Percentiles rank a stretch among this genome's conserved stretches.
Evolutionary conservation across 2,113 vertebrate species (phyloP).

Genomic region (Psittacula cyanocephala): DNA sequence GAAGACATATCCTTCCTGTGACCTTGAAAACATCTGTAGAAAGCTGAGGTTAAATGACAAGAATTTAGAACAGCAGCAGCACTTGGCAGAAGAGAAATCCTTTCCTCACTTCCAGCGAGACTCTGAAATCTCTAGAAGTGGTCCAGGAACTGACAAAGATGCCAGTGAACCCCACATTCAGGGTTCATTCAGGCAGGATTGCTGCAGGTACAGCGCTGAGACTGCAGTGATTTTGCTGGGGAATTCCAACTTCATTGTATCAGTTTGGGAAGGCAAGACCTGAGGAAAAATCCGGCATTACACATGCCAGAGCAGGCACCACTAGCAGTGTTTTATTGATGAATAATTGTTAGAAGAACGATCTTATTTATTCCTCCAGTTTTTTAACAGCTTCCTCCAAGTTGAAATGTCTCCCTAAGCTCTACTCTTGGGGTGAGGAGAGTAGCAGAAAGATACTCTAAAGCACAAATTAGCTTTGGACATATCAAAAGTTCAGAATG

Average conservation of each 20-base stretch:
- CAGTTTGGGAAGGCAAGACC: background rate
- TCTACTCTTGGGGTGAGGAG: background rate
- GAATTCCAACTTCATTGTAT: background rate
- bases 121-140: background rate
- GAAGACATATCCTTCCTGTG: background rate
- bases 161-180: background rate
- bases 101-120: background rate
- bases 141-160: background rate
- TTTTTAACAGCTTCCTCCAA: background rate
- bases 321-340: background rate
- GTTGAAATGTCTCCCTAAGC: background rate
- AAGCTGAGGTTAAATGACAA: background rate
- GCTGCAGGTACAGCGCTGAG: background rate
- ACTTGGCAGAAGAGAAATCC: background rate
- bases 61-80: background rate
- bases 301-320: background rate
- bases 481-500: background rate
- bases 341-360: background rate
- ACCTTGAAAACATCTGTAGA: background rate
- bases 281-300: background rate
- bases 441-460: background rate
- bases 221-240: background rate
- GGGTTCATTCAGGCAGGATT: background rate
- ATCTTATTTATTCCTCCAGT: background rate
- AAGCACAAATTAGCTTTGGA: background rate